Evolutionary conservation across 2,113 vertebrate species (phyloP).

Genomic region (Hippolais icterina): DNA sequence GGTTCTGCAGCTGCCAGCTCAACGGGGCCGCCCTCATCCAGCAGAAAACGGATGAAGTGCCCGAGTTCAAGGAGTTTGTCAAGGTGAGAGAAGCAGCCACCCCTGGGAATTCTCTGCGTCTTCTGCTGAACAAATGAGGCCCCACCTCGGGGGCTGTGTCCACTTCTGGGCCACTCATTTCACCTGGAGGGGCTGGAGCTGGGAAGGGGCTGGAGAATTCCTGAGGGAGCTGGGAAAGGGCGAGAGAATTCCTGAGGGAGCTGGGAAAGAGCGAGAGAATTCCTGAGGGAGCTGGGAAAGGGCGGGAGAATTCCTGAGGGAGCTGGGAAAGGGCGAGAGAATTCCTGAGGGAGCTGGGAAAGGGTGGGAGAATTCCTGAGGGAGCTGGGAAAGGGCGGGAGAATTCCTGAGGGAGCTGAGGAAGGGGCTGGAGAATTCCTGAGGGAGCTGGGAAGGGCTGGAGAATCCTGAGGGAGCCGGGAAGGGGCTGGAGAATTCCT

Average conservation of each 20-base stretch:
- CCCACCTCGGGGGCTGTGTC: neutral
- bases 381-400: too few relatives aligned
- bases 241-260: neutral
- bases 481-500: neutral
- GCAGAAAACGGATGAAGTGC: conserved; percentile 95
- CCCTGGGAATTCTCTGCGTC: rapidly evolving
- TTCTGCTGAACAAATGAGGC: neutral
- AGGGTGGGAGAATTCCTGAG: too few relatives aligned
- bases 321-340: neutral
- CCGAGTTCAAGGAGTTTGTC: conserved; percentile 96
- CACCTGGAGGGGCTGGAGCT: neutral
- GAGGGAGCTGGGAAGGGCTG: too few relatives aligned
- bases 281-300: neutral
- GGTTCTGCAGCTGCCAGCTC: conserved; percentile 98
- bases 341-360: neutral
- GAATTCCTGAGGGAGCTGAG: too few relatives aligned
- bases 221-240: neutral
- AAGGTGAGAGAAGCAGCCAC: conserved; percentile 76
- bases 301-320: neutral
- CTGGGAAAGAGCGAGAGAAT: neutral
- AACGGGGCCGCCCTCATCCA: conserved; percentile 97
- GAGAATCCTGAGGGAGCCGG: neutral
- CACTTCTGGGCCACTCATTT: neutral
- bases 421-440: too few relatives aligned
- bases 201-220: neutral